Evolutionary conservation across 2,888 invertebrate genomes (phyloP).

Genomic region (Creontiades dilutus): DNA sequence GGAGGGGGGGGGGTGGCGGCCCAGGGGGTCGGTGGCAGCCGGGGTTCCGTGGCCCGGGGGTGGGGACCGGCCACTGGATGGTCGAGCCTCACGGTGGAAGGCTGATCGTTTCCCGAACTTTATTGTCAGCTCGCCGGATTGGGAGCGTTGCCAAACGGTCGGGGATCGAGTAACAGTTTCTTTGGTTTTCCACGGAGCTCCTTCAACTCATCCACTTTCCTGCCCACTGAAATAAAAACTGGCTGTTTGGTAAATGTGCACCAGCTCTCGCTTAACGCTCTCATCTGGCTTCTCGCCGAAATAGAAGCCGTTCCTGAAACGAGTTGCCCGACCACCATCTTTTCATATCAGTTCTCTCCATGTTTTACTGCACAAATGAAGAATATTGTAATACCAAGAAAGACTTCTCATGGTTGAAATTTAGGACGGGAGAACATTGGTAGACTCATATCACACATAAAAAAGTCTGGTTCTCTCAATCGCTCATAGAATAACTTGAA

Average conservation of each 20-base stretch:
- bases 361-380: too few relatives aligned
- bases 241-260: conserved; percentile 9
- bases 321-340: not conserved
- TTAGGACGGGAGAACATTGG: too few relatives aligned
- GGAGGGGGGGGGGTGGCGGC: not conserved
- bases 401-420: too few relatives aligned
- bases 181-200: not conserved
- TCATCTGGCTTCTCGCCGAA: conserved; percentile 1
- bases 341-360: not conserved
- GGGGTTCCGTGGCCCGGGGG: not conserved
- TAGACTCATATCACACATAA: too few relatives aligned
- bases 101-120: conserved; percentile 8
- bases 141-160: conserved; percentile 30
- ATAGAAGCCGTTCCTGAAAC: not conserved
- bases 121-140: conserved; percentile 23
- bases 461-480: too few relatives aligned
- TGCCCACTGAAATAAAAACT: not conserved
- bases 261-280: not conserved
- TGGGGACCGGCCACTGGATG: not conserved
- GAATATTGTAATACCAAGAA: too few relatives aligned
- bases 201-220: not conserved
- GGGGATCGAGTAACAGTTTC: conserved; percentile 19
- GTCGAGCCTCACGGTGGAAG: not conserved
- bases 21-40: not conserved
- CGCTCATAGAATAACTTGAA: too few relatives aligned